Evolutionary conservation across 2,888 invertebrate species (phyloP).

Genomic region (Spilosoma lubricipeda): DNA sequence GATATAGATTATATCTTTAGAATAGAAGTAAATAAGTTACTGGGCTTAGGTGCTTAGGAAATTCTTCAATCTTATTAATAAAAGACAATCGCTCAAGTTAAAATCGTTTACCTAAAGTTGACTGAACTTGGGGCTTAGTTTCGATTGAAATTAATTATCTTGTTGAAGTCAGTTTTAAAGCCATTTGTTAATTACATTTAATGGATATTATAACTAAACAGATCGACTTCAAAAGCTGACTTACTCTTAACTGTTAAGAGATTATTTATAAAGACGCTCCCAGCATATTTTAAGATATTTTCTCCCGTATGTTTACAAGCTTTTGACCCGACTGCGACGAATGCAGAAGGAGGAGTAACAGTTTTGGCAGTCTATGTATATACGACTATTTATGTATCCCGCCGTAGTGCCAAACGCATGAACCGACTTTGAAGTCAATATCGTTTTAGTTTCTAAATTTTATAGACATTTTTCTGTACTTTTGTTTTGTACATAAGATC

Average conservation of each 20-base stretch:
- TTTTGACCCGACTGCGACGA: too few species aligned
- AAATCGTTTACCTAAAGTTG: constrained; percentile 41
- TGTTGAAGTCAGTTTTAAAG: constrained; percentile 52
- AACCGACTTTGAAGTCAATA: too few species aligned
- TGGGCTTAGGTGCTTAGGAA: constrained; percentile 1
- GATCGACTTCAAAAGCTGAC: constrained; percentile 43
- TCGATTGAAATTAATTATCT: constrained; percentile 52
- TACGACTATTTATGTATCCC: too few species aligned
- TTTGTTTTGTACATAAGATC: too few species aligned
- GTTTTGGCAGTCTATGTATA: too few species aligned
- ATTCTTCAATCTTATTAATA: constrained; percentile 9
- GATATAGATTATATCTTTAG: background rate
- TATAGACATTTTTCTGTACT: too few species aligned
- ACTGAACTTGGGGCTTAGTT: constrained; percentile 29
- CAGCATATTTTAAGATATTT: background rate
- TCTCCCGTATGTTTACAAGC: background rate
- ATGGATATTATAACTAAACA: constrained; percentile 49
- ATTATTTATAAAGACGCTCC: background rate
- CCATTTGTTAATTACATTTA: constrained; percentile 52
- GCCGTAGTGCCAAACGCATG: too few species aligned
- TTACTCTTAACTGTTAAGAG: background rate
- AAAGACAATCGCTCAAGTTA: constrained; percentile 47
- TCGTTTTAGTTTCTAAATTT: too few species aligned
- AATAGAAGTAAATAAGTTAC: background rate
- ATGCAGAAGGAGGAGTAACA: too few species aligned